Evolutionary conservation across 2,113 vertebrate genomes (phyloP), one percentile per base, ranked within the genome.

Genomic region (Panurus biarmicus): DNA sequence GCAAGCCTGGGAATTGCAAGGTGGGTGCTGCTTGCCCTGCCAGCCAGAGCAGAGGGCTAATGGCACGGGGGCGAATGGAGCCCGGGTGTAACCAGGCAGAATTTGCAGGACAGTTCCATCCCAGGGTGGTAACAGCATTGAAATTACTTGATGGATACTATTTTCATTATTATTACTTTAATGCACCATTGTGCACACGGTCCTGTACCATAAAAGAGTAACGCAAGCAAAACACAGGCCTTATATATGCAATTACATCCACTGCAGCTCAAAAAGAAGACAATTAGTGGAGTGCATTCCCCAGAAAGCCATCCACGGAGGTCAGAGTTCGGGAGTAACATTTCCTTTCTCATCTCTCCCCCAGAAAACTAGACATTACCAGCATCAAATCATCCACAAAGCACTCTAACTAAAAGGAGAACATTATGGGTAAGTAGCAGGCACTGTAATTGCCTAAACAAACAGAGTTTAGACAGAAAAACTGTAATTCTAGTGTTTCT

Each of bases 161-260:
- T 91, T 93, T 96, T 93, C 72, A 53, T 91, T 85, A 87, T 82
- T 94, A 89, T 86, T 95, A 66, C 90, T 94, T 90, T 93, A 95
- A 95, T 87, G 85, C 47, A 80, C 71, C 75, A n/a, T 21, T 82
- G 91, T 72, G 90, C 64, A 82, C 78, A 83, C 9, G 0, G 8
- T 77, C 40, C 47, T 53, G 72, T 56, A 36, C 69, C 7, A 58
- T 91, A 71, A 91, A 94, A 95, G 90, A 83, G 70, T 93, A 93
- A 77, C 1, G 3, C 90, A 86, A 93, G 90, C 82, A 94, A 89
- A 94, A 95, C 89, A 91, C 71, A 29, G 56, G 69, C 56, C 83
- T 72, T 77, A 74, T 87, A 36, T 36, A 70, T 60, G 80, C 89
- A 93, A 95, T 96, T 96, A 93, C 44, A 53, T 66, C 83, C 85